Evolutionary conservation across 2,888 invertebrate genomes (phyloP), one percentile per base, ranked within the genome.

Genomic region (Cremastinae sp.): DNA sequence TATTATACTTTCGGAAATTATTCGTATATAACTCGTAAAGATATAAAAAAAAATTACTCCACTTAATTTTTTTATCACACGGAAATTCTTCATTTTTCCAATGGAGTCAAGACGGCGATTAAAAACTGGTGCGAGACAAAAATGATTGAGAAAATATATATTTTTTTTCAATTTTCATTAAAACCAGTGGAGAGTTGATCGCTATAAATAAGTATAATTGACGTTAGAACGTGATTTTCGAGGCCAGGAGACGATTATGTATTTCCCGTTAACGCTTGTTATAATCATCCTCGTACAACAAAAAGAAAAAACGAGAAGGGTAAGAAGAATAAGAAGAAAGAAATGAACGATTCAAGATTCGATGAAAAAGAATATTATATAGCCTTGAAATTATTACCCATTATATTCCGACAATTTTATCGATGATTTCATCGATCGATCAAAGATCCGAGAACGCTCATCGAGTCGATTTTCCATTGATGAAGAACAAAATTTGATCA

Each of bases 341-440:
- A 28, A 28, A 28, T 28, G 28, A 70, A 75, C 66, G 65, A 75
- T 58, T 56, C 47, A 53, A 62, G 65, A 22, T 28, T 37, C 39
- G 51, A 39, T 55, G 18, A 8, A 43, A 61, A 65, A 55, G 28
- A 14, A 37, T 10, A 37, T n/a, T 41, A 37, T 58, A 66, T 28
- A 58, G 49, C 47, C 64, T 69, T 41, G 59, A 49, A 73, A 73
- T 55, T 41, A 56, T 45, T 43, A 16, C 43, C 58, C 58, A 70
- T 65, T 70, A 70, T 28, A 5, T 74, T 65, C 64, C 41, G 61
- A 43, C 61, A 56, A 74, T 77, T 77, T 43, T 16, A 55, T 70
- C 74, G 53, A 73, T 73, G 58, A 73, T 73, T 53, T 59, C 59
- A 65, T 65, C 69, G 64, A 61, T 61, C 47, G 64, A 61, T 65